Percentiles rank a stretch among this genome's conserved stretches.
phyloP scores from a whole-genome alignment of 1,140 invertebrate genomes.

The Nasonia vitripennis region DNA sequence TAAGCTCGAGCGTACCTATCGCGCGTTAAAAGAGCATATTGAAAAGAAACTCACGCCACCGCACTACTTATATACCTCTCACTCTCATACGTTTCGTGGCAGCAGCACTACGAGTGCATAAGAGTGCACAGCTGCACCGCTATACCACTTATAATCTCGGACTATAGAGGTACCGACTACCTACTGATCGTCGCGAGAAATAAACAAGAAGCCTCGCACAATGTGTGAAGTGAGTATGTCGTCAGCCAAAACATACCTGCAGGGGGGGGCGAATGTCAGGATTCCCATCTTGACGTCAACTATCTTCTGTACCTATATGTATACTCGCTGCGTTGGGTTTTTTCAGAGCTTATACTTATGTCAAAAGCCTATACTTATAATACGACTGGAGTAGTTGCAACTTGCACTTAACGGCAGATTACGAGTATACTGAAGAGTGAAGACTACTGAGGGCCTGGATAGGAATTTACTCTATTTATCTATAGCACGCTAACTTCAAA shows the following conservation, averaged over 20 bases:
- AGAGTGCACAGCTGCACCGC: neutral
- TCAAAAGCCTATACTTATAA: no score
- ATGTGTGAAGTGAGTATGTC: neutral
- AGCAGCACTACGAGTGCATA: conserved; percentile 16
- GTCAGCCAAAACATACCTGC: neutral
- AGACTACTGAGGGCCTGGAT: no score
- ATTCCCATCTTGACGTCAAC: neutral
- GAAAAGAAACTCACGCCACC: conserved; percentile 15
- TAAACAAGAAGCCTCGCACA: no score
- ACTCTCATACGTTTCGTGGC: neutral
- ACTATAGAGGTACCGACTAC: neutral
- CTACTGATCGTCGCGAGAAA: no score
- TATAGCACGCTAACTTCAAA: no score
- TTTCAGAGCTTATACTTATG: no score
- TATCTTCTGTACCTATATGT: no score
- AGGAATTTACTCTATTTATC: neutral
- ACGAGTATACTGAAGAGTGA: neutral
- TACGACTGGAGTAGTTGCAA: no score
- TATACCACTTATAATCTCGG: neutral
- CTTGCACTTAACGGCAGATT: neutral
- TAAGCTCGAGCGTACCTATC: neutral
- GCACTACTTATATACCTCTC: neutral
- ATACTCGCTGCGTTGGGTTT: no score
- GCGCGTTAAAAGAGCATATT: conserved; percentile 19
- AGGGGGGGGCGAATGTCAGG: neutral